Evolutionary conservation across 2,797 vertebrate species (phyloP).

Genomic region (Spinus pinus): DNA sequence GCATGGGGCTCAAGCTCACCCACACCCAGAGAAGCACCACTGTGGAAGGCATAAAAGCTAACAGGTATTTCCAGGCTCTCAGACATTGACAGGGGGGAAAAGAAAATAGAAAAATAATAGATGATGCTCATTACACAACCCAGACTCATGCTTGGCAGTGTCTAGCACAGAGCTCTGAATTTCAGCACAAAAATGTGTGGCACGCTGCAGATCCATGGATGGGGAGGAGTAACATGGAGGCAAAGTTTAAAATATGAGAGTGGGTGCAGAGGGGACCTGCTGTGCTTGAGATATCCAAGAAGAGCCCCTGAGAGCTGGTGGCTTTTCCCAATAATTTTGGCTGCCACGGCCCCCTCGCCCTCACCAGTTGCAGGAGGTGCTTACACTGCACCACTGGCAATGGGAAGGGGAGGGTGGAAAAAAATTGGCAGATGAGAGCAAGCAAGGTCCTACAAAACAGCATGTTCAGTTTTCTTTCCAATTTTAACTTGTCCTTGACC

Average conservation of each 20-base stretch:
- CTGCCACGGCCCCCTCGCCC: background rate
- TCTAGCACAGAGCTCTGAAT: background rate
- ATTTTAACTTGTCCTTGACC: conserved; percentile 68
- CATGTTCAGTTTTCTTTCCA: conserved; percentile 67
- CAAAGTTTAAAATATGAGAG: background rate
- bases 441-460: conserved; percentile 13
- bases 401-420: background rate
- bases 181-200: conserved; percentile 34
- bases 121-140: background rate
- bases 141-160: conserved; percentile 31
- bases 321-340: background rate
- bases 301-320: background rate
- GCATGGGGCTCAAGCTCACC: background rate
- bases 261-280: background rate
- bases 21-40: background rate
- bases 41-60: background rate
- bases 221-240: background rate
- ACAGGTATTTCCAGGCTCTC: background rate
- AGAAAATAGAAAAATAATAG: background rate
- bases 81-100: background rate
- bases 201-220: background rate
- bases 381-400: background rate
- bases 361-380: background rate
- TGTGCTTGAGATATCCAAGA: fast-evolving
- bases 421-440: conserved; percentile 20